Conservation (phyloP, 2,797 vertebrate genomes). For the Benthosema pterotum region DNA sequence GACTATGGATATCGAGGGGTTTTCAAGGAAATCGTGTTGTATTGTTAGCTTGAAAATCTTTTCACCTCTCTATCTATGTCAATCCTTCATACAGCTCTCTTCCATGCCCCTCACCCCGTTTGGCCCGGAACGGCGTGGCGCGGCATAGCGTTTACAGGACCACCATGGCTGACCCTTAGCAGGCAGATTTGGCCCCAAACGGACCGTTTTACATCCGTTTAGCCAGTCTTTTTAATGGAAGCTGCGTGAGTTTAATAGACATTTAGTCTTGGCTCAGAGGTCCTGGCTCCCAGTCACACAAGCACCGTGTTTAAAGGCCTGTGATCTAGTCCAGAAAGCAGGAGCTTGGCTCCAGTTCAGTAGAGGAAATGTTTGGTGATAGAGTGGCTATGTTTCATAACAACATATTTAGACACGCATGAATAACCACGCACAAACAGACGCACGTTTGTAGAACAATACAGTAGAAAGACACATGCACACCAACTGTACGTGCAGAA, state of each 20-base stretch:
- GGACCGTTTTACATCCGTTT: slow-evolving; percentile 36
- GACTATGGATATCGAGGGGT: no score
- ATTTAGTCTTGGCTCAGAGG: slow-evolving; percentile 25
- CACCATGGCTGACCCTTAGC: slow-evolving; percentile 27
- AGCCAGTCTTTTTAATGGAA: slow-evolving; percentile 31
- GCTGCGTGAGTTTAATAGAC: slow-evolving; percentile 36
- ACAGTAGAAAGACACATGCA: background rate
- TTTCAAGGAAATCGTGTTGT: no score
- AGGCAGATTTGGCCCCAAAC: slow-evolving; percentile 15
- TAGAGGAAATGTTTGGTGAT: background rate
- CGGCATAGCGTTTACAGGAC: slow-evolving; percentile 5
- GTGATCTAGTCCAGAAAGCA: slow-evolving; percentile 47
- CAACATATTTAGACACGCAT: background rate
- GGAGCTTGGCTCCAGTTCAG: background rate
- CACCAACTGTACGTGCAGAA: background rate
- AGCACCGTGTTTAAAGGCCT: slow-evolving; percentile 26
- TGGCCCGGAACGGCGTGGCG: slow-evolving; percentile 19
- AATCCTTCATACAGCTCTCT: no score
- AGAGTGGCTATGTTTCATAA: slow-evolving; percentile 14
- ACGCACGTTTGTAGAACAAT: background rate
- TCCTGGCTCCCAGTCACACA: slow-evolving; percentile 29
- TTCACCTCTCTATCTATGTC: no score
- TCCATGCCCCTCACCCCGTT: background rate
- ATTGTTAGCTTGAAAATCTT: no score
- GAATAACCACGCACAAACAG: background rate